Evolutionary conservation across 2,797 vertebrate species (phyloP).

Genomic region (Cyprinodon diabolis): DNA sequence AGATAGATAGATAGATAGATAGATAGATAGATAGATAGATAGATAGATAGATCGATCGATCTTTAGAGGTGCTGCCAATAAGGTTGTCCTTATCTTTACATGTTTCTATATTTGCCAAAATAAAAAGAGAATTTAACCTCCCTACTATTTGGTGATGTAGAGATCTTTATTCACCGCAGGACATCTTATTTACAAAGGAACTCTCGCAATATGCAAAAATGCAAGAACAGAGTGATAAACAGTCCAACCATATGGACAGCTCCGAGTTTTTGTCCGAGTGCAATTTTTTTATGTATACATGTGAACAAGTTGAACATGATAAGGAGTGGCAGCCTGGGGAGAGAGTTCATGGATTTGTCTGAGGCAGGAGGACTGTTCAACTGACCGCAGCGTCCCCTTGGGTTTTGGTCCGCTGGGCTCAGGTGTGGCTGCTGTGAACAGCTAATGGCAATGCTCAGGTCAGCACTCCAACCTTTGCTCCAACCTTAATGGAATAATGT

Average conservation of each 20-base stretch:
- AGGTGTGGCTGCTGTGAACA: slow-evolving; percentile 20
- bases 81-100: too few species aligned
- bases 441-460: slow-evolving; percentile 39
- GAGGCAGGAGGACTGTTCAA: slow-evolving; percentile 2
- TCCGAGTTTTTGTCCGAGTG: too few species aligned
- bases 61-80: too few species aligned
- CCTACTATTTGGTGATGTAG: too few species aligned
- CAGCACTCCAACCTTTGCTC: slow-evolving; percentile 23
- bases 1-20: too few species aligned
- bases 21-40: too few species aligned
- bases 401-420: slow-evolving; percentile 18
- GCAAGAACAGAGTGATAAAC: background rate
- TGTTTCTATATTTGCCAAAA: too few species aligned
- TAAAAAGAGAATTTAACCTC: too few species aligned
- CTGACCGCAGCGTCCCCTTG: slow-evolving; percentile 23
- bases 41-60: too few species aligned
- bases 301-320: background rate
- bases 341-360: background rate
- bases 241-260: background rate
- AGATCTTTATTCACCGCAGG: background rate
- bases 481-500: slow-evolving; percentile 56
- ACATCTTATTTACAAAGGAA: background rate
- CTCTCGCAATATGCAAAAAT: background rate
- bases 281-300: too few species aligned
- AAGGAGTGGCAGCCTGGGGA: slow-evolving; percentile 6